Percentiles rank a stretch among this genome's conserved stretches.
These are phyloP conservation scores for Parapsyche elsis DNA, from an alignment of 1,140 invertebrate genomes.

Conservation along the genomic window DNA sequence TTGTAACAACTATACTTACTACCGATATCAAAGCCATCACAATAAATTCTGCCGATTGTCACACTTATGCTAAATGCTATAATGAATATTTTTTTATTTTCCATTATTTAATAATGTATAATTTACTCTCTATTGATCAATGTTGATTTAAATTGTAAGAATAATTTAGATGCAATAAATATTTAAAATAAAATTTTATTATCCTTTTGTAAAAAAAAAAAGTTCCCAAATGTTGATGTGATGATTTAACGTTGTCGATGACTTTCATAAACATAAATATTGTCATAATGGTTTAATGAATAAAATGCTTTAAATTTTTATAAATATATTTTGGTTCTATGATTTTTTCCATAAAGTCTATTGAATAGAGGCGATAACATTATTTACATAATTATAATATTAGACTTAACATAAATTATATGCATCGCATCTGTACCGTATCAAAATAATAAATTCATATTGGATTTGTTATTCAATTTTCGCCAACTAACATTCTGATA, in stretches of 20 bases:
- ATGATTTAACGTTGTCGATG: too few species aligned
- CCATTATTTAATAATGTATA: too few species aligned
- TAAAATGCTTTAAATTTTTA: slow-evolving; percentile 48
- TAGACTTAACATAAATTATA: slow-evolving; percentile 34
- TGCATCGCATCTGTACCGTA: neutral
- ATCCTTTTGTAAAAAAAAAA: neutral
- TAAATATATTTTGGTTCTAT: slow-evolving; percentile 57
- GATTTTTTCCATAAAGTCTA: slow-evolving; percentile 54
- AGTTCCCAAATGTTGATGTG: neutral
- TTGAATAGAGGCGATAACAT: slow-evolving; percentile 54
- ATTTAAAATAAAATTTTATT: neutral
- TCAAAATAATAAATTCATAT: neutral
- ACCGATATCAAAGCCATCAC: too few species aligned
- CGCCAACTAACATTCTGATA: neutral
- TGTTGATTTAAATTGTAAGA: slow-evolving; percentile 13
- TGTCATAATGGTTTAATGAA: slow-evolving; percentile 18
- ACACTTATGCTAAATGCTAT: too few species aligned
- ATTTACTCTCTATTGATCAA: neutral
- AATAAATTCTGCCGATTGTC: too few species aligned
- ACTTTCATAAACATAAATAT: neutral
- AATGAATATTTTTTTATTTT: too few species aligned
- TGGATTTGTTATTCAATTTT: too few species aligned
- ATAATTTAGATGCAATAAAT: slow-evolving; percentile 3
- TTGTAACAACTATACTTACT: too few species aligned
- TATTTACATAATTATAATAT: slow-evolving; percentile 51